Evolutionary conservation across 2,797 vertebrate genomes (phyloP), one percentile per base, ranked within the genome.

Genomic region (Toxotes lorentzi): DNA sequence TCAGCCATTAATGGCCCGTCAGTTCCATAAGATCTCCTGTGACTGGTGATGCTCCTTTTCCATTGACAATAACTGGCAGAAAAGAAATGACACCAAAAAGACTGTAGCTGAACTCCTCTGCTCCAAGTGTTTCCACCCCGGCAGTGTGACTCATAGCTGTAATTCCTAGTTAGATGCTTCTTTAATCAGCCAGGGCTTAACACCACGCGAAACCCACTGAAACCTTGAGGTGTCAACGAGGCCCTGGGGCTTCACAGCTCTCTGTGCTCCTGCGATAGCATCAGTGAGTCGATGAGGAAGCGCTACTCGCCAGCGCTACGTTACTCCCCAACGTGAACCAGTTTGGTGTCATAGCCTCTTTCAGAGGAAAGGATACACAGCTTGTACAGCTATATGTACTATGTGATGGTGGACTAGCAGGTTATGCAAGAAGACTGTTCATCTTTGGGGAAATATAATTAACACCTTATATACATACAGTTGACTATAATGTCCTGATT

Each of bases 181-280:
- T 84, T 86, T 83, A 87, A 86, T 88, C 83, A 84, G 79, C 68
- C 60, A 17, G 40, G 65, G 63, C 40, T 84, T 71, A 82, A 83
- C 73, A 71, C 68, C 70, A 73, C 83, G 72, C 50, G 4, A 74
- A 80, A 51, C 54, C 62, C 0, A 5, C 50, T 58, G 73, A 76
- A 81, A 75, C 63, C 72, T 54, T 74, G 70, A 76, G 70, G 76
- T 85, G 88, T 85, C 72, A 78, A 81, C 0, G 47, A 84, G 82
- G 69, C 67, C 83, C 67, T 8, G 50, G 47, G 79, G 79, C 67
- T 47, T 63, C 60, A 19, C 47, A 23, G 66, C 62, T 70, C 59
- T 60, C 34, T 30, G 67, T 0, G 4, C 72, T 64, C 19, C n/a
- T 34, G 27, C 34, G 56, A 40, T 14, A 14, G 60, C 17, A 58